Percentiles rank a stretch among this genome's conserved stretches.
These are phyloP conservation scores for Acanthurus lineatus DNA, from an alignment of 2,797 vertebrate species.

Conservation along the genomic window DNA sequence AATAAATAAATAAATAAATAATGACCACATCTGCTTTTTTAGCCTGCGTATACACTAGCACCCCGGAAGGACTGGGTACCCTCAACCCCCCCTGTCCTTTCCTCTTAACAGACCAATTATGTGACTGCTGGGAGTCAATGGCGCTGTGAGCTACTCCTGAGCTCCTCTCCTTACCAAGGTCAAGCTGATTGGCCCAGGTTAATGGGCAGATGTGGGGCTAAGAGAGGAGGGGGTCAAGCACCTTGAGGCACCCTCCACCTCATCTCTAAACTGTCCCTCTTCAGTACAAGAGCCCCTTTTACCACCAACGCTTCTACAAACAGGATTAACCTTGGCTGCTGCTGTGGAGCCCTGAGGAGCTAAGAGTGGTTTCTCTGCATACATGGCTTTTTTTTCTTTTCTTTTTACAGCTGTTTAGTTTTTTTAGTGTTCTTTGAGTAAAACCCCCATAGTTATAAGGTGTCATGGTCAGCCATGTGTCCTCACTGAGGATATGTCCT, in stretches of 20 bases:
- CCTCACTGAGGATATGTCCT: neutral
- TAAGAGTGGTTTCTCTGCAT: constrained; percentile 33
- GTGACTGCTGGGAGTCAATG: constrained; percentile 80
- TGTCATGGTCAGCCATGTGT: neutral
- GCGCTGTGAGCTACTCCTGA: constrained; percentile 74
- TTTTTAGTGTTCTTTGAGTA: neutral
- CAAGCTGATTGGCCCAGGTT: constrained; percentile 88
- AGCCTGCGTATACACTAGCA: constrained; percentile 28
- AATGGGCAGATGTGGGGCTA: constrained; percentile 84
- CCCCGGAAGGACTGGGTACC: constrained; percentile 36
- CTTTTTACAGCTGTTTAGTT: neutral
- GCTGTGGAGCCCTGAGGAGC: constrained; percentile 27
- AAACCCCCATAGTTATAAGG: neutral
- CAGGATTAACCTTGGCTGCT: constrained; percentile 82
- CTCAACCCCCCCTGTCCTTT: constrained; percentile 31
- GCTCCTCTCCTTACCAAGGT: constrained; percentile 84
- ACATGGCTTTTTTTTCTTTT: constrained; percentile 6
- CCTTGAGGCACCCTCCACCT: constrained; percentile 83
- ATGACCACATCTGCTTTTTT: constrained; percentile 51
- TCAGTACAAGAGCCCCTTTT: constrained; percentile 80
- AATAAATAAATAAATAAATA: neutral
- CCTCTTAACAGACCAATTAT: constrained; percentile 82
- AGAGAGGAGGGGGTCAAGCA: constrained; percentile 84
- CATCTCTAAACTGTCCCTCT: constrained; percentile 83
- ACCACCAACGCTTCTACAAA: constrained; percentile 74